Base-by-base conservation (phyloP, 2,113 vertebrate species). In the Seriola dumerili region DNA sequence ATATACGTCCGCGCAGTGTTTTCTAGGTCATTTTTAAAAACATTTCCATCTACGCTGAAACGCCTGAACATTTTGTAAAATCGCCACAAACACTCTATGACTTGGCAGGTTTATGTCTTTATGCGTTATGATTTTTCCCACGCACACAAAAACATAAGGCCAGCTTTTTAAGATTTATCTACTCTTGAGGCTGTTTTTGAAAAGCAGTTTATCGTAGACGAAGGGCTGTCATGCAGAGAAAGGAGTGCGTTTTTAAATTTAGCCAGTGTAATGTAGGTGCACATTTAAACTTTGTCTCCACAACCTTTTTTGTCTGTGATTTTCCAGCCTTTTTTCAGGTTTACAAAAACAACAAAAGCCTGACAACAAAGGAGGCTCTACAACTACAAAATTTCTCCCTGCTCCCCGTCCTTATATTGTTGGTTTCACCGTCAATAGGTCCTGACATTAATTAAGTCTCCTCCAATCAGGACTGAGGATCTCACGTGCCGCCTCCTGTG, bases 401-500 rank as follows among this genome's bases (percentile, higher is more conserved):
- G 8, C 44, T 57, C 23, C 29, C 12, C 17, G 50, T 78, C 17
- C 6, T 36, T 38, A n/a, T 17, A 34, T 6, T 40, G 3, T 36
- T 36, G 34, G 11, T 32, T 63, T 71, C 4, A 65, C 19, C 13
- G 68, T 71, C 46, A 64, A 64, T 75, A 81, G 58, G 48, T 80
- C 38, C 10, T 3, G 62, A 78, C 78, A 72, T 75, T 50, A 72
- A 88, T 78, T 62, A 58, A 67, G 70, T 72, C 40, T 77, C 29
- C 57, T 40, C 69, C 76, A 69, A 77, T 87, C 34, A 46, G 42
- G 32, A 48, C 10, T 46, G 4, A 80, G 46, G 32, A 73, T 58
- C 11, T 42, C 1, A 46, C 11, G 14, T 54, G 14, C 11, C 8
- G 42, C 52, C 5, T 69, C 8, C 36, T 52, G 23, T 50, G 36